These are phyloP conservation scores for Actenoides lindsayi DNA, from an alignment of 2,113 vertebrate species.

Conservation along the genomic window DNA sequence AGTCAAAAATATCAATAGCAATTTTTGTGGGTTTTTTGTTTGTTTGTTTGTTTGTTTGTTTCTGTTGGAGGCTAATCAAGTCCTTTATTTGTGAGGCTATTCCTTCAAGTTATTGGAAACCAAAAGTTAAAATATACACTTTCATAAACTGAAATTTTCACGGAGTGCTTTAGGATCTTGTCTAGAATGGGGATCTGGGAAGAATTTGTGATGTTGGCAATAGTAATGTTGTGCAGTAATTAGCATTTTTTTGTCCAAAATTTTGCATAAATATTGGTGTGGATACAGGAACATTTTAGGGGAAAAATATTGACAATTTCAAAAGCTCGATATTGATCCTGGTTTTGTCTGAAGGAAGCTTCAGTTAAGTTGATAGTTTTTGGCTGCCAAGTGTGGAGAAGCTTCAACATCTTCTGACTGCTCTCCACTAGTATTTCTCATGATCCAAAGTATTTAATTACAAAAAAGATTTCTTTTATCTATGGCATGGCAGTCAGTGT, in stretches of 20 bases:
- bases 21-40: not conserved
- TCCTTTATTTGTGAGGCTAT: not conserved
- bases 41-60: not conserved
- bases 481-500: not conserved
- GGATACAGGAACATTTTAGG: not conserved
- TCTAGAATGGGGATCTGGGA: not conserved
- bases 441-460: constrained; percentile 21
- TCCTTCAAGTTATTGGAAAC: not conserved
- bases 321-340: not conserved
- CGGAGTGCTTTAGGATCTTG: not conserved
- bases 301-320: not conserved
- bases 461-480: not conserved
- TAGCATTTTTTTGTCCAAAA: not conserved
- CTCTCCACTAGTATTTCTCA: constrained; percentile 10
- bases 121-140: not conserved
- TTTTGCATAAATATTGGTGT: not conserved
- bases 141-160: not conserved
- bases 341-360: constrained; percentile 6
- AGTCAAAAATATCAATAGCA: not conserved
- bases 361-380: not conserved
- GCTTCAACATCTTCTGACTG: constrained; percentile 13
- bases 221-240: not conserved
- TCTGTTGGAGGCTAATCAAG: not conserved
- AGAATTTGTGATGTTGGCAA: not conserved
- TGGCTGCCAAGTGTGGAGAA: not conserved